Evolutionary conservation across 2,888 invertebrate genomes (phyloP), one percentile per base, ranked within the genome.

Genomic region (Spodoptera exigua): DNA sequence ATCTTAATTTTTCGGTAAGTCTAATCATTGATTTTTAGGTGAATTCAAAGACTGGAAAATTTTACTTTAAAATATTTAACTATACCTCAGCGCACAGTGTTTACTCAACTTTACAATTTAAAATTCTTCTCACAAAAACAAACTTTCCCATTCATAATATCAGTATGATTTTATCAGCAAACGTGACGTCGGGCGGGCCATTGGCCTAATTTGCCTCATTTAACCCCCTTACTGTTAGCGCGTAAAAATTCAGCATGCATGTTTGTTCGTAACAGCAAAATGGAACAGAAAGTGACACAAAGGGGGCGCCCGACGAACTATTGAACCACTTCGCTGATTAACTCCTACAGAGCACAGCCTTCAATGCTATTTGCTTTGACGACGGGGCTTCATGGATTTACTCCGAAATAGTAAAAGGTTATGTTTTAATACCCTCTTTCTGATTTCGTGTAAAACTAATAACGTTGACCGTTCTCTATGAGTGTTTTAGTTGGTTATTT

Each of bases 241-340:
- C 48, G 48, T 52, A 64, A 66, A 58, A 53, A 58, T 53, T 44
- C 5, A 43, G 17, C 52, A n/a, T 52, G 54, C 40, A 48, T 44
- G 44, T 67, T 48, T 70, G 56, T 65, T 49, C 48, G 16, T 36
- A 47, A 51, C 47, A n/a, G 36, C 18, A 40, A 60, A 66, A 55
- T 61, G 43, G 54, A 48, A 65, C 66, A 56, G 27, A 56, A 53
- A 68, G 41, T 39, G 73, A 39, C 59, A 43, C 71, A 61, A 61
- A 46, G 56, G 68, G 16, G 54, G 39, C 60, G 39, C 58, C 72
- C 40, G 53, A 43, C 54, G 45, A 58, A 58, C 55, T 75, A 72
- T 73, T 63, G 63, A 36, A 61, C 58, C 64, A 74, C 73, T 74
- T 56, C 56, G 16, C 56, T 76, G 74, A 74, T 74, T 63, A 63